Conservation (phyloP, 2,888 invertebrate species). For the Hyposoter dolosus region DNA sequence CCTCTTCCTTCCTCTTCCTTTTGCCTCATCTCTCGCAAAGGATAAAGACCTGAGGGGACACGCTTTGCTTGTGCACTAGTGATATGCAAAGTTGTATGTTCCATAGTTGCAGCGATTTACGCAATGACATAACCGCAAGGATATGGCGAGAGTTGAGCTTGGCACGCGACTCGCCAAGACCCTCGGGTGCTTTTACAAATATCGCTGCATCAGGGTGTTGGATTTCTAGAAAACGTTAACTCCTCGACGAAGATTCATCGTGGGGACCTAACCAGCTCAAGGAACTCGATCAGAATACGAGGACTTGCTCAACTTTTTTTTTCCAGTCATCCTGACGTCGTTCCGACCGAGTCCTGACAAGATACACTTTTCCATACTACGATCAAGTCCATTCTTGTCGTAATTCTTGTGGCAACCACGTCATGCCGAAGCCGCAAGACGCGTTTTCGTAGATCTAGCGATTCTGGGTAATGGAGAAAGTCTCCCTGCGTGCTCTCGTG, state of each 20-base stretch:
- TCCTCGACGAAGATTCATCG: too few relatives aligned
- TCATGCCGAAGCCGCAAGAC: too few relatives aligned
- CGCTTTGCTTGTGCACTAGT: constrained; percentile 38
- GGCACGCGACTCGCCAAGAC: constrained; percentile 49
- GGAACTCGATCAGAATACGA: not conserved
- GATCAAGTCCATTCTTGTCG: too few relatives aligned
- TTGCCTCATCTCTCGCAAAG: constrained; percentile 26
- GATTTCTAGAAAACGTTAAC: constrained; percentile 14
- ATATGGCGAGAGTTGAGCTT: constrained; percentile 37
- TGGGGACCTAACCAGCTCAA: not conserved
- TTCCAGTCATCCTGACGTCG: too few relatives aligned
- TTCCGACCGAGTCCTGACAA: not conserved
- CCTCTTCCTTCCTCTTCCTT: not conserved
- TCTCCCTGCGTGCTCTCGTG: too few relatives aligned
- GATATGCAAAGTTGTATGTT: constrained; percentile 31
- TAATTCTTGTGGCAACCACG: too few relatives aligned
- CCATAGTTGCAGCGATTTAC: constrained; percentile 25
- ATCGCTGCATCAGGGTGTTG: not conserved
- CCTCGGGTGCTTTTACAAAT: constrained; percentile 13
- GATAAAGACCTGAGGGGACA: constrained; percentile 26
- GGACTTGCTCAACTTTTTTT: too few relatives aligned
- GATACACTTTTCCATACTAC: too few relatives aligned
- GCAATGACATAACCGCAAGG: constrained; percentile 19
- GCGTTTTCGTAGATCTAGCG: too few relatives aligned
- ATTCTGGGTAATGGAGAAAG: too few relatives aligned